These are phyloP conservation scores for Geophilus truncorum DNA, from an alignment of 2,888 invertebrate genomes.

Conservation along the genomic window DNA sequence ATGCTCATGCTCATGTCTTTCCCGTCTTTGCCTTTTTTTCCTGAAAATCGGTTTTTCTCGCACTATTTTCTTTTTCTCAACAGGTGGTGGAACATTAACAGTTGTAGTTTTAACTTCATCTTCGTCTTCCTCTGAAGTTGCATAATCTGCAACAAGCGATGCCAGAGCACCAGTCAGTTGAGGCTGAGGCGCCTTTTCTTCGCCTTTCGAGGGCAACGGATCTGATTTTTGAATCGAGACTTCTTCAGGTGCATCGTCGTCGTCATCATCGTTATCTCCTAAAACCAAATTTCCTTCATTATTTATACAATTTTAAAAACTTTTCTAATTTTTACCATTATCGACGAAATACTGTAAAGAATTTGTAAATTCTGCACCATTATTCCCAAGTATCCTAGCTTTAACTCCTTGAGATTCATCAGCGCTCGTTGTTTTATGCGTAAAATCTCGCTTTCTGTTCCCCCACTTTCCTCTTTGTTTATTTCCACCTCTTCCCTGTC, in stretches of 20 bases:
- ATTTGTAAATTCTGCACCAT: too few relatives aligned
- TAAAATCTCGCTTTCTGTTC: too few relatives aligned
- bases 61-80: too few relatives aligned
- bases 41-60: neutral
- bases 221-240: neutral
- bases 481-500: neutral
- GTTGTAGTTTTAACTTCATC: constrained; percentile 32
- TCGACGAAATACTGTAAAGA: neutral
- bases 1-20: too few relatives aligned
- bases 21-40: neutral
- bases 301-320: neutral
- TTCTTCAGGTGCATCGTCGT: neutral
- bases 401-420: constrained; percentile 25
- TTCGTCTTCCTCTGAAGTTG: constrained; percentile 54
- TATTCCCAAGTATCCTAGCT: too few relatives aligned
- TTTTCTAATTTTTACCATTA: neutral
- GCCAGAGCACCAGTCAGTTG: constrained; percentile 51
- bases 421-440: too few relatives aligned
- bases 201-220: neutral
- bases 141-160: constrained; percentile 57
- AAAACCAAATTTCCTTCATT: neutral
- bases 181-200: neutral
- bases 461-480: neutral
- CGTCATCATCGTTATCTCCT: neutral
- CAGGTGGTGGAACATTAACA: neutral